phyloP scores from a whole-genome alignment of 2,113 vertebrate genomes.

The Micronycteris hirsuta region DNA sequence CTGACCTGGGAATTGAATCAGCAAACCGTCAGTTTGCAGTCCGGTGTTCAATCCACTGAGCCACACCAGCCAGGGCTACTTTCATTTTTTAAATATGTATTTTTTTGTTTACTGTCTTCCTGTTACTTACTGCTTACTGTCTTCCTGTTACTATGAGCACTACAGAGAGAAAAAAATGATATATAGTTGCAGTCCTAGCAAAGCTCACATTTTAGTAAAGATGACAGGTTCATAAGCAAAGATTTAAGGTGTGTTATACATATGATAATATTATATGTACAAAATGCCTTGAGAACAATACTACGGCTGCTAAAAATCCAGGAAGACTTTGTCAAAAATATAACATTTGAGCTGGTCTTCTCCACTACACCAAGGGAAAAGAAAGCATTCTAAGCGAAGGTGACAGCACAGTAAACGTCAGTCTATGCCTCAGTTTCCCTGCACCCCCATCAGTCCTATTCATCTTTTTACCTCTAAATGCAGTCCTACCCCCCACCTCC shows the following conservation, averaged over 20 bases:
- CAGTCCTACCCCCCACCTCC: background rate
- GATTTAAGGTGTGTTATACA: background rate
- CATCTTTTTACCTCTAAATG: background rate
- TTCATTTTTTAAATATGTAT: background rate
- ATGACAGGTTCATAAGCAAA: background rate
- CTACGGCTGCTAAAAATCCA: background rate
- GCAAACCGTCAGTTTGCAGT: too few relatives aligned
- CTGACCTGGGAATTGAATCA: too few relatives aligned
- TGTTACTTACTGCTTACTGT: background rate
- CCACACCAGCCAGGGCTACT: too few relatives aligned
- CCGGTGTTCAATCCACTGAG: too few relatives aligned
- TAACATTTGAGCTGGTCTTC: background rate
- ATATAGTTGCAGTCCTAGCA: background rate
- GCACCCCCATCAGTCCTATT: background rate
- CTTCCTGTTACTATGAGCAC: background rate
- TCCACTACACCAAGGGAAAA: background rate
- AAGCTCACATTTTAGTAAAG: constrained; percentile 4
- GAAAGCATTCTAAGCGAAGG: background rate
- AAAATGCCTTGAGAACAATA: background rate
- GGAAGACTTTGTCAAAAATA: background rate
- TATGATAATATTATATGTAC: background rate
- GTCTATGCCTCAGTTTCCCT: background rate
- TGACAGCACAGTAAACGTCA: background rate
- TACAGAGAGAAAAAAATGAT: background rate
- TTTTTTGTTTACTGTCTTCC: background rate